Evolutionary conservation across 2,113 vertebrate species (phyloP), one percentile per base, ranked within the genome.

Genomic region (Pristiophorus japonicus): DNA sequence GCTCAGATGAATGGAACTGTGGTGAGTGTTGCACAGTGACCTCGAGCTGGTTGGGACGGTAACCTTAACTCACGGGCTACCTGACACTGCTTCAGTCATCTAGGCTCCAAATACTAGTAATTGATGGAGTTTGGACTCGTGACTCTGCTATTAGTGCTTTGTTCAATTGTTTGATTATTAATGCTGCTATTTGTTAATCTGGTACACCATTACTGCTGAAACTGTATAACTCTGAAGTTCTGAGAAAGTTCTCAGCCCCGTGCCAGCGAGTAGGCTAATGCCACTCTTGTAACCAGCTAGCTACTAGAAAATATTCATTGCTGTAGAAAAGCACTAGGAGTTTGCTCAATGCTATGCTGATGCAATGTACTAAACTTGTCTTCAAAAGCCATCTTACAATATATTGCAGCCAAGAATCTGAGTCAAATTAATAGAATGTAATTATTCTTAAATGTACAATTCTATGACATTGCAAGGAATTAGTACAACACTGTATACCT

Each of bases 1-100:
- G 98, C 96, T 99, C 99, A 0, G 99, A 99, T 22, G 99, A 99
- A 92, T 99, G 99, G 99, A 96, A 98, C 96, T 99, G 99, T 55
- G 99, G 99, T 99, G 96, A 98, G 98, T 96, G 95, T 63, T 75
- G 0, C 0, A 87, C 14, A 62, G 87, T n/a, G 62, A 63, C 55
- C 59, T 91, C n/a, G 63, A 34, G 34, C 12, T 91, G 59, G 38
- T 63, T 63, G 22, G 84, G 12, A 59, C 27, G 11, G 59, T 34
- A 18, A 63, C 88, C 59, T 63, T 63, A 63, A 38, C 59, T 92
- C 88, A 92, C 38, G 20, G 6, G 88, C 47, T 87, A 24, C 66
- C 75, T 38, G 11, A 18, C 12, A 14, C n/a, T 22, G 12, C 18
- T 12, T 81, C 16, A 81, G n/a, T 81, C n/a, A 42, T 81, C 75